Conservation (phyloP, 2,113 vertebrate genomes). For the Lepisosteus oculatus region DNA sequence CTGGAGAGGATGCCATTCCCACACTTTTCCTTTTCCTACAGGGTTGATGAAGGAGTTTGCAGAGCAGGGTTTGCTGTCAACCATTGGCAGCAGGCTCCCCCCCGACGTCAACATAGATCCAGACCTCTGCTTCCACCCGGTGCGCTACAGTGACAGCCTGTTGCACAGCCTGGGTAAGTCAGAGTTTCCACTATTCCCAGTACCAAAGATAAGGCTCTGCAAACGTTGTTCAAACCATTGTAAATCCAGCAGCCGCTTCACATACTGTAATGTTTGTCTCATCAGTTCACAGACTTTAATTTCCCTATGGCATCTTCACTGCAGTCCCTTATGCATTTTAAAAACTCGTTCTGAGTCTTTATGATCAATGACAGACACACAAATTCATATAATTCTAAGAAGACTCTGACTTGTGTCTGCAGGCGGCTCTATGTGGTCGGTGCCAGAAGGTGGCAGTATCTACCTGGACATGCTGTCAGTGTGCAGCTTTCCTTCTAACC, state of each 20-base stretch:
- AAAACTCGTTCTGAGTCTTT: no score
- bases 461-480: constrained; percentile 43
- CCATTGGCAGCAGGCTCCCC: constrained; percentile 4
- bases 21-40: constrained; percentile 32
- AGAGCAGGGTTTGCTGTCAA: constrained; percentile 33
- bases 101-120: constrained; percentile 8
- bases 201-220: no score
- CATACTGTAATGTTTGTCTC: no score
- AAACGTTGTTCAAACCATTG: no score
- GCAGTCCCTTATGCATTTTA: no score
- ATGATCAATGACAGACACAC: no score
- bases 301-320: no score
- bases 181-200: background rate
- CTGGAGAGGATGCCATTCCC: background rate
- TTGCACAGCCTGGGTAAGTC: constrained; percentile 49
- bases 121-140: constrained; percentile 45
- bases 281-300: no score
- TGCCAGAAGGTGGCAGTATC: constrained; percentile 46
- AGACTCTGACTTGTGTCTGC: background rate
- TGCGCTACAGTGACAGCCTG: constrained; percentile 37
- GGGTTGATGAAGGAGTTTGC: constrained; percentile 57
- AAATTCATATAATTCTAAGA: no score
- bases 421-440: constrained; percentile 54
- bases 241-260: no score
- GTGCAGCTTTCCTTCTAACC: constrained; percentile 33